Base-by-base conservation (phyloP, 2,113 vertebrate species). In the Phoxinus phoxinus region DNA sequence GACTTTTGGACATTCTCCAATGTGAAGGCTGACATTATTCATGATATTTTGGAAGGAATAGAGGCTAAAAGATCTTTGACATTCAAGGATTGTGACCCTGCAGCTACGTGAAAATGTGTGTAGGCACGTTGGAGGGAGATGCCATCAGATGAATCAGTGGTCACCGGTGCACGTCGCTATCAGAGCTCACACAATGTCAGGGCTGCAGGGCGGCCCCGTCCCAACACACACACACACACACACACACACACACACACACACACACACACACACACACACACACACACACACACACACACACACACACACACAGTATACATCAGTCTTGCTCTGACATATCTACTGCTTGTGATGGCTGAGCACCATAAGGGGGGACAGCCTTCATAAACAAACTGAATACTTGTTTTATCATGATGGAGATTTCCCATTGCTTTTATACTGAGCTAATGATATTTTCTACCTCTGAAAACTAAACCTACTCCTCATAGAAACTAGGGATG, bases 41-140 rank as follows among this genome's bases (percentile, higher is more conserved):
- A 83, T 93, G 94, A 93, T 87, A 73, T 94, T 94, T 94, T 90
- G 71, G 90, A 88, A 92, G 92, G 93, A 88, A 93, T 91, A 86
- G 82, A 83, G 91, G 90, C 91, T 93, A 95, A 96, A 93, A 93
- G 93, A 95, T 96, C 92, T n/a, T 91, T 94, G 95, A 95, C 94
- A 95, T 94, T 95, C 95, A 95, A 90, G 90, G 93, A 93, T 95
- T 93, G 92, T 92, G 92, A 89, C 94, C 94, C 93, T 88, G 93
- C 84, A 95, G 96, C 94, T 92, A 95, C 89, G 93, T 89, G 94
- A 93, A 59, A 51, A 77, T 83, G 71, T 58, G 23, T 81, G 85
- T 69, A 85, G 83, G 79, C 77, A 41, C 48, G 41, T 35, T 48
- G 44, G 53, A 84, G 89, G 84, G 79, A 87, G 86, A 84, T 75